Evolutionary conservation across 2,113 vertebrate genomes (phyloP).

Genomic region (Brachypteracias leptosomus): DNA sequence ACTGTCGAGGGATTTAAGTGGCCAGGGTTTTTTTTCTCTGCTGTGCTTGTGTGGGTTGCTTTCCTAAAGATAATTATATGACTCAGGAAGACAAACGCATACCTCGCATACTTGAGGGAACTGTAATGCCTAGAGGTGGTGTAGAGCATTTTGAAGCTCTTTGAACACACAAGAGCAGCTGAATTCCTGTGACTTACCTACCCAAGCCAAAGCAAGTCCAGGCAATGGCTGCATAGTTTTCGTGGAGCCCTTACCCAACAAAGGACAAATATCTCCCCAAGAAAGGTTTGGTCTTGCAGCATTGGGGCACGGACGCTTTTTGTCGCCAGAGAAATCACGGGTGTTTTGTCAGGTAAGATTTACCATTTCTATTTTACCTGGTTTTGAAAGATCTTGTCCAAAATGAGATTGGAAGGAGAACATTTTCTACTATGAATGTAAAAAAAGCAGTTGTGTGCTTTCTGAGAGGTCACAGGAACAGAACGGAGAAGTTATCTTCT

Average conservation of each 20-base stretch:
- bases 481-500: background rate
- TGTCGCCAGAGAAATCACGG: background rate
- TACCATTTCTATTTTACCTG: background rate
- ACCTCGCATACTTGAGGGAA: constrained; percentile 11
- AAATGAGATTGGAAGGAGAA: background rate
- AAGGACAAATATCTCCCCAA: constrained; percentile 30
- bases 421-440: background rate
- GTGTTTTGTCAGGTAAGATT: constrained; percentile 57
- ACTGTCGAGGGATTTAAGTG: background rate
- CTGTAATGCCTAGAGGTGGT: constrained; percentile 17
- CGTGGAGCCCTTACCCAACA: constrained; percentile 31
- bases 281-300: constrained; percentile 50
- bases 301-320: background rate
- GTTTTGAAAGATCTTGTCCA: background rate
- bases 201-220: constrained; percentile 75
- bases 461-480: background rate
- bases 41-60: background rate
- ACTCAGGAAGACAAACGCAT: constrained; percentile 30
- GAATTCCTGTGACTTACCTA: constrained; percentile 72
- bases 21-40: background rate
- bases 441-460: background rate
- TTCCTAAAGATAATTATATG: constrained; percentile 61
- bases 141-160: constrained; percentile 50
- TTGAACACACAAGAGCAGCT: constrained; percentile 54
- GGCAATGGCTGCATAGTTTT: constrained; percentile 78